Evolutionary conservation across 2,888 invertebrate species (phyloP).

Genomic region (Holacanthella duospinosa): DNA sequence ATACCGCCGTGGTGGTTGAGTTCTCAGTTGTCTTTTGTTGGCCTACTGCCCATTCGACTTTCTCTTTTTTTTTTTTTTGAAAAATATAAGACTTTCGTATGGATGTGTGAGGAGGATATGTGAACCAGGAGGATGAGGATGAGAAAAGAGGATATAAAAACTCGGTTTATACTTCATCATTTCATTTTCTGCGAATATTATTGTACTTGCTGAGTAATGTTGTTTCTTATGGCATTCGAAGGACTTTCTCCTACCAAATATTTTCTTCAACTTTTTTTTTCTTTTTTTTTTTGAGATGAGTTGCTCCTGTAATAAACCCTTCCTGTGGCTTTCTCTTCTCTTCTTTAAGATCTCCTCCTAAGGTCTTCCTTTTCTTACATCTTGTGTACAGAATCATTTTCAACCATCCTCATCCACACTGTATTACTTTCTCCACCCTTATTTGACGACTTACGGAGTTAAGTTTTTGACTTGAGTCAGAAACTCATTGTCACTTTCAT

Average conservation of each 20-base stretch:
- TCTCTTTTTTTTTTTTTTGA: slow-evolving; percentile 1
- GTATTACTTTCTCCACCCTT: slow-evolving; percentile 3
- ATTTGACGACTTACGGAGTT: background rate
- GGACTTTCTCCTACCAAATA: slow-evolving; percentile 27
- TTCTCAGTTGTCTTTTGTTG: slow-evolving; percentile 22
- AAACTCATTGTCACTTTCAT: slow-evolving; percentile 3
- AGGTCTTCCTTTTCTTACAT: slow-evolving; percentile 3
- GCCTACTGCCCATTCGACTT: slow-evolving; percentile 26
- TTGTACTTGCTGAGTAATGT: slow-evolving; percentile 31
- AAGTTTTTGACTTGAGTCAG: background rate
- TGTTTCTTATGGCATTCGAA: slow-evolving; percentile 25
- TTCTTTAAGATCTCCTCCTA: background rate
- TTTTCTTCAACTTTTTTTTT: slow-evolving; percentile 21
- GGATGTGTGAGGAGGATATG: slow-evolving; percentile 12
- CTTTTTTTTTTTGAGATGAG: too few species aligned
- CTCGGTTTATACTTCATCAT: slow-evolving; percentile 8
- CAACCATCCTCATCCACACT: slow-evolving; percentile 13
- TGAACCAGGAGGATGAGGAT: background rate
- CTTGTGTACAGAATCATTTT: slow-evolving; percentile 9
- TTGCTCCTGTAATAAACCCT: slow-evolving; percentile 20
- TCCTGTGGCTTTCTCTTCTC: slow-evolving; percentile 12
- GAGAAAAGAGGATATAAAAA: slow-evolving; percentile 16
- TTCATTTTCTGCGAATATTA: slow-evolving; percentile 29
- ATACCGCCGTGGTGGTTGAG: slow-evolving; percentile 9
- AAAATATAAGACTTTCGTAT: background rate